Conservation (phyloP, 2,113 vertebrate species). For the Verasper variegatus region DNA sequence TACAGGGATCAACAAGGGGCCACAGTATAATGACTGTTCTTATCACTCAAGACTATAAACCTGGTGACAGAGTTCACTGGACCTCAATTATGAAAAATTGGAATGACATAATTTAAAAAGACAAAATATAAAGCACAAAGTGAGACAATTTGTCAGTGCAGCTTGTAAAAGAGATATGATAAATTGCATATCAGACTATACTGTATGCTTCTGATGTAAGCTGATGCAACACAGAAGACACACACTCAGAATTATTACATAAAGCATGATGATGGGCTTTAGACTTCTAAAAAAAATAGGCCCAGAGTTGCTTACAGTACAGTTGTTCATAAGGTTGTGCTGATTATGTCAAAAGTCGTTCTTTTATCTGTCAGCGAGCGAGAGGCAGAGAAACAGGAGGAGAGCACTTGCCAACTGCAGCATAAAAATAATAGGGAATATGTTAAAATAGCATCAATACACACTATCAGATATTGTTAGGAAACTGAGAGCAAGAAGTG, state of each 20-base stretch:
- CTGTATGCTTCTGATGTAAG: conserved; percentile 49
- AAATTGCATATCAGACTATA: neutral
- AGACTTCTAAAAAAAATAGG: conserved; percentile 18
- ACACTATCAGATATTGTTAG: conserved; percentile 43
- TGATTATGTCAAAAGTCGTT: conserved; percentile 72
- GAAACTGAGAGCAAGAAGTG: conserved; percentile 26
- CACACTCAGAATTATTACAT: conserved; percentile 31
- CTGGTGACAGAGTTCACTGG: neutral
- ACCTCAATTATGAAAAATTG: neutral
- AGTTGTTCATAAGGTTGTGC: conserved; percentile 60
- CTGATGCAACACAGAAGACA: conserved; percentile 53
- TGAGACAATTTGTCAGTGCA: neutral
- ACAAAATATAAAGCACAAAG: neutral
- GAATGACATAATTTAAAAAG: conserved; percentile 4
- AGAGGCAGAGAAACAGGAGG: conserved; percentile 15
- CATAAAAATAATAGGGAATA: conserved; percentile 54
- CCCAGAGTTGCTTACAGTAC: conserved; percentile 35
- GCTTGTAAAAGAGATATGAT: conserved; percentile 19
- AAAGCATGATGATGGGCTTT: conserved; percentile 21
- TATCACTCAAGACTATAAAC: conserved; percentile 19
- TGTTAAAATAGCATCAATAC: conserved; percentile 63
- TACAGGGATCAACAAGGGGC: conserved; percentile 31
- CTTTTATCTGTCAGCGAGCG: conserved; percentile 45
- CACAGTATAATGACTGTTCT: conserved; percentile 7
- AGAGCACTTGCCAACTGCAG: conserved; percentile 35